phyloP scores from a whole-genome alignment of 1,140 invertebrate genomes.

The Diorhabda carinulata region DNA sequence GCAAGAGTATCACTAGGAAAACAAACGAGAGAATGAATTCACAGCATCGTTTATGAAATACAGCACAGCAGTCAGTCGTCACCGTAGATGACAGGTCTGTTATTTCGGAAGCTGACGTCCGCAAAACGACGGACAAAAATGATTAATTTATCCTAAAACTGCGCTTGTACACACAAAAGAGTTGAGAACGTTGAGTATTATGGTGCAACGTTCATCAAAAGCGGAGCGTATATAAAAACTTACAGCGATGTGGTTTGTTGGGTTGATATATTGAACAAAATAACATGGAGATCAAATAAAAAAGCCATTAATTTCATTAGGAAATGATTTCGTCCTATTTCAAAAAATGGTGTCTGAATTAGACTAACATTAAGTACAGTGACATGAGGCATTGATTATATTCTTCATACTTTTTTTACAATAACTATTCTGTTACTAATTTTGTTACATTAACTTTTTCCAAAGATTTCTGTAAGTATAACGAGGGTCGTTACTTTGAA shows the following conservation, averaged over 20 bases:
- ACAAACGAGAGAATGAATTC: neutral
- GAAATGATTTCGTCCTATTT: too few species aligned
- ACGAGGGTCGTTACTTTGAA: too few species aligned
- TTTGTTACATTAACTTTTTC: too few species aligned
- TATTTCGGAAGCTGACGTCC: conserved; percentile 1
- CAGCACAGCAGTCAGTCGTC: neutral
- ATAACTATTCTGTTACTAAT: too few species aligned
- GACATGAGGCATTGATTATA: too few species aligned
- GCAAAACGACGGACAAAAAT: conserved; percentile 1
- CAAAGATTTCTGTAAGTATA: too few species aligned
- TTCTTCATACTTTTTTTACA: too few species aligned
- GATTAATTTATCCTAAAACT: conserved; percentile 3
- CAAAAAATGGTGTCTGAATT: too few species aligned
- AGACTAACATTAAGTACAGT: too few species aligned
- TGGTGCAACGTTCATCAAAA: neutral
- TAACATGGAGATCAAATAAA: too few species aligned
- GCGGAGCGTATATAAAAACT: neutral
- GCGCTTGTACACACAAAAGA: neutral
- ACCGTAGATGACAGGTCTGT: neutral
- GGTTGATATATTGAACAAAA: neutral
- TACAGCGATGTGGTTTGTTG: neutral
- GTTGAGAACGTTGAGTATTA: neutral
- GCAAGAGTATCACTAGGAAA: neutral
- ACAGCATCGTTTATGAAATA: neutral
- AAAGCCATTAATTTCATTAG: too few species aligned